Evolutionary conservation across 1,140 invertebrate species (phyloP), one percentile per base, ranked within the genome.

Genomic region (Harpegnathos saltator): DNA sequence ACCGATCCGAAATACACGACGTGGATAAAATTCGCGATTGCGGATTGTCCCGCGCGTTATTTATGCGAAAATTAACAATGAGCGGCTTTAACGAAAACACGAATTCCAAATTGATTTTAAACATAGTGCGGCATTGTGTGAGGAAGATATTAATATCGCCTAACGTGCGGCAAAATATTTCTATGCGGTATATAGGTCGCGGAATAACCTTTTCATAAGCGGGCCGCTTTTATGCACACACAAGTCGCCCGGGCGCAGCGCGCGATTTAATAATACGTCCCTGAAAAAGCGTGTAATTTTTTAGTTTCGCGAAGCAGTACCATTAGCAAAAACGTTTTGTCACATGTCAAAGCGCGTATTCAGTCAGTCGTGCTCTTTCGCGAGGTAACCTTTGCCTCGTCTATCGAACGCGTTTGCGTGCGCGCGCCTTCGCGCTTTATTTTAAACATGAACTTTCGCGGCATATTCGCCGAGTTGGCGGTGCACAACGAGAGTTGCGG

Each of bases 211-310:
- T 69, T 71, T 59, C 54, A 78, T 38, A 19, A 59, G 22, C 63
- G 29, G 1, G 29, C 17, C 38, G 26, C 19, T 17, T 22, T 78
- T 56, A 68, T 68, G 74, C 29, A 56, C 4, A 56, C 4, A 69
- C 75, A 56, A 78, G 75, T 69, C 65, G 65, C n/a, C n/a, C 22
- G 65, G 56, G 24, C 22, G 52, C 65, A 19, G 63, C 75, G 61
- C 50, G 17, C 52, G 71, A 80, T 80, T 80, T 80, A 80, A 69
- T 80, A 80, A 80, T 80, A 69, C 19, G 19, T 17, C 24, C 19
- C 33, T 80, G 52, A 59, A 80, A 71, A 48, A 80, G 24, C n/a
- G 48, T 59, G 54, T 71, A 58, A 80, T 80, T 80, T 69, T 69
- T 56, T 58, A 69, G 52, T 69, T 69, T 78, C 5, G 65, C 52